Conservation (phyloP, 2,888 invertebrate species). For the Eupithecia insigniata region DNA sequence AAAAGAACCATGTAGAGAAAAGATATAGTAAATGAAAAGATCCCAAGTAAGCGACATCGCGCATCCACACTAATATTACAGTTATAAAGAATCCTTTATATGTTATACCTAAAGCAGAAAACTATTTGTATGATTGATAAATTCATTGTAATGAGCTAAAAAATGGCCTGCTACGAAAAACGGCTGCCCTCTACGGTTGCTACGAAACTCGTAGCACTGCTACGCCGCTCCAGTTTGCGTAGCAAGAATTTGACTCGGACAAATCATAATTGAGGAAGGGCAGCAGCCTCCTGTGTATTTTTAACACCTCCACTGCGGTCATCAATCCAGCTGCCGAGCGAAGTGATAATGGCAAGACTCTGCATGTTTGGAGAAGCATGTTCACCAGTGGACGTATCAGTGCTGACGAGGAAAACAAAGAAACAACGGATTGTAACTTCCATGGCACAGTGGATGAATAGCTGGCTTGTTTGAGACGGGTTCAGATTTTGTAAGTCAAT, state of each 20-base stretch:
- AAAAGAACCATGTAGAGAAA: no score
- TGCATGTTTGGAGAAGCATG: no score
- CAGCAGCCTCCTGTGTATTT: neutral
- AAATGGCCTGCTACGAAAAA: neutral
- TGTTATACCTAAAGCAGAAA: neutral
- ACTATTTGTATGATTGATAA: neutral
- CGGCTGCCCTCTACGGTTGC: constrained; percentile 18
- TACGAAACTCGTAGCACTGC: constrained; percentile 34
- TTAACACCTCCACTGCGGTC: neutral
- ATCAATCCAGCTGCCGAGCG: neutral
- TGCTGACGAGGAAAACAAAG: no score
- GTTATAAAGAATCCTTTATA: neutral
- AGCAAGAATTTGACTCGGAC: neutral
- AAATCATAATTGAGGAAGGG: neutral
- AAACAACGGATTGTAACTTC: neutral
- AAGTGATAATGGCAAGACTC: no score
- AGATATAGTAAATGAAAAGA: no score
- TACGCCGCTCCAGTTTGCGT: constrained; percentile 19
- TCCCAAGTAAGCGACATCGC: neutral
- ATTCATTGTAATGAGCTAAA: neutral
- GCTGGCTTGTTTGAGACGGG: neutral
- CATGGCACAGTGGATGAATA: neutral
- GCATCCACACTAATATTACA: neutral
- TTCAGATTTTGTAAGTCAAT: neutral
- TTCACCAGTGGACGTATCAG: no score